Percentiles rank a stretch among this genome's conserved stretches.
Evolutionary conservation across 2,888 invertebrate genomes (phyloP).

Genomic region (Rhingia rostrata): DNA sequence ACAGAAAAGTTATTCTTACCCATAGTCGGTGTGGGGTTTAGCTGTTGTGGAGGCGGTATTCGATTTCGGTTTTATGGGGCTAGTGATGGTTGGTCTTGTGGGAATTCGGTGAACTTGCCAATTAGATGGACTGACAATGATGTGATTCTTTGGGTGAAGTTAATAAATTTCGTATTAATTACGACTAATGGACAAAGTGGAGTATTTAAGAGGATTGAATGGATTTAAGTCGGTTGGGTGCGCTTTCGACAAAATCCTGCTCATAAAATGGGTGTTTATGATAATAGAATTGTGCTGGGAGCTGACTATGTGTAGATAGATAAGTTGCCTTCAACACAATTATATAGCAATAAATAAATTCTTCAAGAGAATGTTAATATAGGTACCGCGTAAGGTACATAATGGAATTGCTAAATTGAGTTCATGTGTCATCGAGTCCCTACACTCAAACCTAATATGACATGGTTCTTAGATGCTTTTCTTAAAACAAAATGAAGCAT

Average conservation of each 20-base stretch:
- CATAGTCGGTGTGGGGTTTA: background rate
- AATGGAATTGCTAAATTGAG: too few species aligned
- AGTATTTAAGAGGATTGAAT: conserved; percentile 6
- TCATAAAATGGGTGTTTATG: background rate
- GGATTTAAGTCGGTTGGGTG: background rate
- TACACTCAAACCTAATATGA: too few species aligned
- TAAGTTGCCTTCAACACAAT: background rate
- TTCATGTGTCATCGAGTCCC: too few species aligned
- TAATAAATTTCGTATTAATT: conserved; percentile 39
- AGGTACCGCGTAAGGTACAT: too few species aligned
- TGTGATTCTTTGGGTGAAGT: conserved; percentile 17
- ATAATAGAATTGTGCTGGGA: background rate
- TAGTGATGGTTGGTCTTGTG: conserved; percentile 14
- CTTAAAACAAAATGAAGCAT: too few species aligned
- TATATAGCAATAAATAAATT: background rate
- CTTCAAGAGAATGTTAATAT: too few species aligned
- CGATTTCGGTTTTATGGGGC: conserved; percentile 8
- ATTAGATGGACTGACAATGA: conserved; percentile 38
- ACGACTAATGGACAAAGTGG: conserved; percentile 27
- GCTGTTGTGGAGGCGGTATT: background rate
- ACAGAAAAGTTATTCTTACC: background rate
- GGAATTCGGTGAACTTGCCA: conserved; percentile 17
- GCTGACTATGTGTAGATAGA: background rate
- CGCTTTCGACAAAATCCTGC: background rate
- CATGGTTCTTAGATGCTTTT: too few species aligned